A percentile compares a stretch with the other conserved stretches of the same genome.
These are phyloP conservation scores for Pteronotus mesoamericanus DNA, from an alignment of 2,797 vertebrate genomes.

Conservation along the genomic window DNA sequence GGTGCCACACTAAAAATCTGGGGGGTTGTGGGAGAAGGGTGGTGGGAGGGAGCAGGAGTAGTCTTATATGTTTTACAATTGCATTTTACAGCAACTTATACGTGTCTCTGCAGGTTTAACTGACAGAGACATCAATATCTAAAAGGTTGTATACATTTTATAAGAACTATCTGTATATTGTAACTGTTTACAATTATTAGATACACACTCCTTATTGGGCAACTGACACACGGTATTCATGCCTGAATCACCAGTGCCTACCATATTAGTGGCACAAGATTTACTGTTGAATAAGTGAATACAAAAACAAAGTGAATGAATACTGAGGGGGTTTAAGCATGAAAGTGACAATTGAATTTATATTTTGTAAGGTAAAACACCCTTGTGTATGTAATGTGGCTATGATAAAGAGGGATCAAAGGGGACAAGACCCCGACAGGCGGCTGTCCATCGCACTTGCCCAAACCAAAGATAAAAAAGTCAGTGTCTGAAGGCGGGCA, in stretches of 20 bases:
- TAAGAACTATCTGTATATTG: background rate
- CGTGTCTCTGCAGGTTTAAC: background rate
- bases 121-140: background rate
- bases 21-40: too few species aligned
- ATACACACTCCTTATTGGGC: background rate
- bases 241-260: background rate
- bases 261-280: background rate
- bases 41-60: accelerated
- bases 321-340: background rate
- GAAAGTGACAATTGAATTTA: background rate
- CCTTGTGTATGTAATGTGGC: background rate
- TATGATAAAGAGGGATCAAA: background rate
- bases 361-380: background rate
- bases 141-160: background rate
- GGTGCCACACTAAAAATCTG: background rate
- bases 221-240: background rate
- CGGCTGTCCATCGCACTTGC: background rate
- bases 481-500: background rate
- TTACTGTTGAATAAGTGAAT: background rate
- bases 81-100: background rate
- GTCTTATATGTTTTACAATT: background rate
- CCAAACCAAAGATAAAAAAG: background rate
- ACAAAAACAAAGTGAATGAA: background rate
- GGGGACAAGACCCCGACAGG: background rate
- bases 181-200: background rate